Conservation (phyloP, 2,888 invertebrate species). For the Dastarcus helophoroides region DNA sequence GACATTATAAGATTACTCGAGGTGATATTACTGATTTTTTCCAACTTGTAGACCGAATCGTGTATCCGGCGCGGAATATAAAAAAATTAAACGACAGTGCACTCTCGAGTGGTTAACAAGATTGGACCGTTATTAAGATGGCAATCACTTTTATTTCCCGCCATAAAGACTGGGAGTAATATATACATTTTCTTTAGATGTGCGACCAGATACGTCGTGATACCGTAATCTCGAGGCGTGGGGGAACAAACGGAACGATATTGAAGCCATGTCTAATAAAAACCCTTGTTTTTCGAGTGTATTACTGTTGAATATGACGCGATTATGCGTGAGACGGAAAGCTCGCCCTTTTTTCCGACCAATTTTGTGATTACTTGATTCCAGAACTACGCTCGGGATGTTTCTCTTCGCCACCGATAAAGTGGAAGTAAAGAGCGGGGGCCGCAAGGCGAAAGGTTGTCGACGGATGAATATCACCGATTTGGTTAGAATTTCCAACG, state of each 20-base stretch:
- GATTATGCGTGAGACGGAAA: slow-evolving; percentile 32
- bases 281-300: slow-evolving; percentile 23
- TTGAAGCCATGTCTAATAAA: slow-evolving; percentile 23
- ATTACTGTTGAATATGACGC: slow-evolving; percentile 32
- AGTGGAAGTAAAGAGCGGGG: too few species aligned
- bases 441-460: too few species aligned
- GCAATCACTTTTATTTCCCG: slow-evolving; percentile 39
- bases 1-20: too few species aligned
- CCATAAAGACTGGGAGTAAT: slow-evolving; percentile 36
- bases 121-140: slow-evolving; percentile 40
- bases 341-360: too few species aligned
- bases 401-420: background rate
- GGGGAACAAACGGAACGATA: slow-evolving; percentile 19
- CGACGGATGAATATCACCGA: too few species aligned
- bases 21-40: too few species aligned
- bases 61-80: slow-evolving; percentile 13
- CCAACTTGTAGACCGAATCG: too few species aligned
- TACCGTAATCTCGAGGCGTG: slow-evolving; percentile 8
- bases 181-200: slow-evolving; percentile 34
- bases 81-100: slow-evolving; percentile 32
- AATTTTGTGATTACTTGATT: slow-evolving; percentile 36
- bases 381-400: slow-evolving; percentile 21
- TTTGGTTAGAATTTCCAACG: too few species aligned
- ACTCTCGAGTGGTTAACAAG: slow-evolving; percentile 37
- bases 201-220: slow-evolving; percentile 19